phyloP scores from a whole-genome alignment of 23 tunicate genomes.

The Styela plicata region DNA sequence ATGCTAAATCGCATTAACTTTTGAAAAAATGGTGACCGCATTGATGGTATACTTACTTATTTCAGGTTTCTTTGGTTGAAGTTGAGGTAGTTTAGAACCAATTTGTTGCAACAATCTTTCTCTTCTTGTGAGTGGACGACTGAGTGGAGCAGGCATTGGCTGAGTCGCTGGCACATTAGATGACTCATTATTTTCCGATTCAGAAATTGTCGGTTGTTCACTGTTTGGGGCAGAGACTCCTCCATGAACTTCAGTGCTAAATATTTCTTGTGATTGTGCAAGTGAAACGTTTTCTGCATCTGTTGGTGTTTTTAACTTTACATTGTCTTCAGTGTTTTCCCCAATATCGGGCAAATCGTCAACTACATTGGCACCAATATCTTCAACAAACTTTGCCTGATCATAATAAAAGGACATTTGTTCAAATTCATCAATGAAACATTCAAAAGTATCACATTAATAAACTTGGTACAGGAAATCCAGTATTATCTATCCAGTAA shows the following conservation, averaged over 20 bases:
- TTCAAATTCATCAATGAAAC: too few relatives aligned
- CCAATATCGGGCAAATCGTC: not conserved
- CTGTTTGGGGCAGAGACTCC: not conserved
- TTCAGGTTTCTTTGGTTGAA: not conserved
- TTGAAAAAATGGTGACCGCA: too few relatives aligned
- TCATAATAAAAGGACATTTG: too few relatives aligned
- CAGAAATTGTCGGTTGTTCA: not conserved
- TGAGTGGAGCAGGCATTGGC: constrained; percentile 1
- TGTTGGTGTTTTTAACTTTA: not conserved
- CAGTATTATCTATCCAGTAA: too few relatives aligned
- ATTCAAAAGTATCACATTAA: too few relatives aligned
- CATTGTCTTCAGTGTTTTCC: not conserved
- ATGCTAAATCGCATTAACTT: too few relatives aligned
- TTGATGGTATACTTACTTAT: constrained; percentile 16
- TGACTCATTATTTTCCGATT: too few relatives aligned
- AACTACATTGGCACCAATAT: not conserved
- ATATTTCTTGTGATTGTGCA: not conserved
- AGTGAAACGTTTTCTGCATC: not conserved
- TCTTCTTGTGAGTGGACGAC: constrained; percentile 11
- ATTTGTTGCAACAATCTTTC: constrained; percentile 8
- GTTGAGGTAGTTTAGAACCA: constrained; percentile 15
- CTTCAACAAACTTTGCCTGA: not conserved
- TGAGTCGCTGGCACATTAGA: too few relatives aligned
- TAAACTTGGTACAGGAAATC: too few relatives aligned
- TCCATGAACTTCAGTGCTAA: not conserved